These are phyloP conservation scores for Bruchidius siliquastri DNA, from an alignment of 2,888 invertebrate genomes.

Conservation along the genomic window DNA sequence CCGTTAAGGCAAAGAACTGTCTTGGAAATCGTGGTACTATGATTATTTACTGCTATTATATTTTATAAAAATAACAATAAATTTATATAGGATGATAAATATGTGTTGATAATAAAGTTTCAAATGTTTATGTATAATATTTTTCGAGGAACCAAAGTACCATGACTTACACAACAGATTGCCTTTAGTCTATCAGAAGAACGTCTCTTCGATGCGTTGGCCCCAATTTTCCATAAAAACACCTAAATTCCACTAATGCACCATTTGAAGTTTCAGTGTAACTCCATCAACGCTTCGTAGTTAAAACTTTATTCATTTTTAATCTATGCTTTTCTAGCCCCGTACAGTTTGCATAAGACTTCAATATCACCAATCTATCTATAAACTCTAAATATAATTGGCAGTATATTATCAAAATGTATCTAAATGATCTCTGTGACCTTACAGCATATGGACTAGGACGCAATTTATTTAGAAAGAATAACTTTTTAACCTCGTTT, in stretches of 20 bases:
- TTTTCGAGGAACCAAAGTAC: too few relatives aligned
- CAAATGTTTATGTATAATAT: too few relatives aligned
- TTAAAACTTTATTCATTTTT: constrained; percentile 6
- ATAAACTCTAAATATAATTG: constrained; percentile 41
- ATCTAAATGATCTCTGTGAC: constrained; percentile 10
- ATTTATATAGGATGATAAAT: too few relatives aligned
- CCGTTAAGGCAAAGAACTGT: too few relatives aligned
- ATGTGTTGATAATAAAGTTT: too few relatives aligned
- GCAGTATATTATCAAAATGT: constrained; percentile 43
- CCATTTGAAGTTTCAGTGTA: not conserved
- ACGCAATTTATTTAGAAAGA: too few relatives aligned
- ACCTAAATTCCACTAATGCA: not conserved
- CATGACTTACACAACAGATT: too few relatives aligned
- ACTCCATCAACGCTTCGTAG: not conserved
- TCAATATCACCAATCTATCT: constrained; percentile 49
- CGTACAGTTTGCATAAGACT: constrained; percentile 46
- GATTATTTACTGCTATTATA: too few relatives aligned
- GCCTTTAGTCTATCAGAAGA: too few relatives aligned
- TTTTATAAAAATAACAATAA: too few relatives aligned
- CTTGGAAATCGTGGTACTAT: too few relatives aligned
- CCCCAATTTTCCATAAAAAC: not conserved
- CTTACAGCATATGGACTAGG: not conserved
- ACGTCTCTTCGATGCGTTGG: not conserved
- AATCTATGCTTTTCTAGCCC: constrained; percentile 23
- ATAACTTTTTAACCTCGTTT: not conserved